Evolutionary conservation across 1,140 invertebrate genomes (phyloP).

Genomic region (Metaphire vulgaris): DNA sequence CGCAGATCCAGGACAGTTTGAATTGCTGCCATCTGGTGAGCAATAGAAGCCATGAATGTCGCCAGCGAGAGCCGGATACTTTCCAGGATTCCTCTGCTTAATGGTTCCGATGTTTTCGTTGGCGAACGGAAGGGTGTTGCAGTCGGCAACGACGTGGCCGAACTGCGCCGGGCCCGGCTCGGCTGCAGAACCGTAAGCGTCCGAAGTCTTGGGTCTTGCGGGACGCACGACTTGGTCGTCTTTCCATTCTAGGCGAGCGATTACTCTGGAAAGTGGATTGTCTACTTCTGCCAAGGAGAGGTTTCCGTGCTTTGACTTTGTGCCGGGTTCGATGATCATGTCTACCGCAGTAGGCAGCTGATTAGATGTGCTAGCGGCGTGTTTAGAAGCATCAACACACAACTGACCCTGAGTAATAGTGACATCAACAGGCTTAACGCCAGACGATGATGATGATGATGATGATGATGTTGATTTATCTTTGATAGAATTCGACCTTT

Average conservation of each 20-base stretch:
- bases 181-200: slow-evolving; percentile 39
- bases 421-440: background rate
- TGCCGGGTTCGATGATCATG: background rate
- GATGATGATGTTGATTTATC: background rate
- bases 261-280: background rate
- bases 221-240: background rate
- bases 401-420: background rate
- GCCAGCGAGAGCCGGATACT: background rate
- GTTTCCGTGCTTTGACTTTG: background rate
- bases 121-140: slow-evolving; percentile 92
- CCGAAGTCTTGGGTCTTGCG: background rate
- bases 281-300: background rate
- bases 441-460: background rate
- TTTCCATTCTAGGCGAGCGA: background rate
- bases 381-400: background rate
- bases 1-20: background rate
- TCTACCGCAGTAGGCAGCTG: background rate
- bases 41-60: background rate
- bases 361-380: background rate
- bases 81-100: slow-evolving; percentile 60
- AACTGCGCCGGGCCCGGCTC: slow-evolving; percentile 67
- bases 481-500: slow-evolving; percentile 59
- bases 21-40: background rate
- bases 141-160: slow-evolving; percentile 66
- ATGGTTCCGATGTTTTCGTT: slow-evolving; percentile 98